phyloP scores from a whole-genome alignment of 2,888 invertebrate species.

The Cephus rjabovi region DNA sequence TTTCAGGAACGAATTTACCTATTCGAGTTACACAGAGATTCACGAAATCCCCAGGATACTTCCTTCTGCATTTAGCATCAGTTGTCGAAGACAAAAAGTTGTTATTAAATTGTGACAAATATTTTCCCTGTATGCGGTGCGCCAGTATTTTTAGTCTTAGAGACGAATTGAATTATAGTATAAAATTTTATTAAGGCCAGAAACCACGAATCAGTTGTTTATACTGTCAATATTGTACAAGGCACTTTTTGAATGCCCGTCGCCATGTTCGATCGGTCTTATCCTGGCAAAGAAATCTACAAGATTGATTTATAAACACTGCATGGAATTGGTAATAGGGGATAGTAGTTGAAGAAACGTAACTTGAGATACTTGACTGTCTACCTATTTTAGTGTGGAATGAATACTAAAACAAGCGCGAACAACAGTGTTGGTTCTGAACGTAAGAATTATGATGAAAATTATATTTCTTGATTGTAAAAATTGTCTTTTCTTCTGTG shows the following conservation, averaged over 20 bases:
- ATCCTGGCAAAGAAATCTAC: background rate
- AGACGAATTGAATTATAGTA: conserved; percentile 12
- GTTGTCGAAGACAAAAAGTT: background rate
- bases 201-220: conserved; percentile 34
- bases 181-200: conserved; percentile 28
- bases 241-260: conserved; percentile 19
- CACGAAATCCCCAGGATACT: background rate
- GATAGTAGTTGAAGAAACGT: background rate
- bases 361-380: background rate
- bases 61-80: background rate
- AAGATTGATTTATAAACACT: background rate
- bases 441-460: background rate
- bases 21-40: background rate
- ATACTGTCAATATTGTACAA: conserved; percentile 20
- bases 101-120: background rate
- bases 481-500: background rate
- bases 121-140: conserved; percentile 39
- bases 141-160: conserved; percentile 12
- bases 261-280: conserved; percentile 12
- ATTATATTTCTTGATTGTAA: background rate
- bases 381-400: background rate
- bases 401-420: background rate
- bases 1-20: background rate
- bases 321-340: background rate
- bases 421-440: background rate